phyloP scores from a whole-genome alignment of 2,797 vertebrate species.

The Bovichtus variegatus region DNA sequence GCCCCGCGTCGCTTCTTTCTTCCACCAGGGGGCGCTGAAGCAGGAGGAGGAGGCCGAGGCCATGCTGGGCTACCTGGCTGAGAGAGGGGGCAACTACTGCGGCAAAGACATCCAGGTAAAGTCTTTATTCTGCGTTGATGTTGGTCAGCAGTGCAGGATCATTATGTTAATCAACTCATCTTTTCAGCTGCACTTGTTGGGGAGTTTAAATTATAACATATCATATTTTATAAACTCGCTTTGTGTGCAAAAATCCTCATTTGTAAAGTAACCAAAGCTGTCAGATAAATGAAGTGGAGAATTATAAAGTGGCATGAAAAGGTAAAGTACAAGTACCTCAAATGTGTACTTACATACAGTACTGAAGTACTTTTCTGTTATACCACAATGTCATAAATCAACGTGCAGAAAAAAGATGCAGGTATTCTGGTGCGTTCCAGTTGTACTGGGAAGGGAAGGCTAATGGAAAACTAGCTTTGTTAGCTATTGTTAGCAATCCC shows the following conservation, averaged over 20 bases:
- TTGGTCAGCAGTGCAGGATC: no score
- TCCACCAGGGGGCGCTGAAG: constrained; percentile 77
- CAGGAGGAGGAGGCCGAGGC: constrained; percentile 78
- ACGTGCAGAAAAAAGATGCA: no score
- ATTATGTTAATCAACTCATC: not conserved
- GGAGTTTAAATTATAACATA: not conserved
- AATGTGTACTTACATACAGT: no score
- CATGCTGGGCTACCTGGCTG: constrained; percentile 81
- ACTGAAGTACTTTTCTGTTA: no score
- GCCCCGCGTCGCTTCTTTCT: constrained; percentile 82
- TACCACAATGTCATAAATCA: no score
- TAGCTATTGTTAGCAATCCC: no score
- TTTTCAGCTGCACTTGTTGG: not conserved
- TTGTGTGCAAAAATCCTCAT: not conserved
- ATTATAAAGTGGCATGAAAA: no score
- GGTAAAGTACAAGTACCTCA: not conserved
- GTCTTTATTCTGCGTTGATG: no score
- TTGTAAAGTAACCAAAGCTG: not conserved
- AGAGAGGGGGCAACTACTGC: constrained; percentile 84
- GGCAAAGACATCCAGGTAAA: constrained; percentile 77
- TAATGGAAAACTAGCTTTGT: no score
- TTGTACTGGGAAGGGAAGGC: no score
- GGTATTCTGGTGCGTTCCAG: no score
- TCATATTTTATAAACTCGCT: not conserved
- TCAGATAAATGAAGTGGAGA: no score